These are phyloP conservation scores for Archaeoteleia sp. DNA, from an alignment of 2,888 invertebrate genomes.

Conservation along the genomic window DNA sequence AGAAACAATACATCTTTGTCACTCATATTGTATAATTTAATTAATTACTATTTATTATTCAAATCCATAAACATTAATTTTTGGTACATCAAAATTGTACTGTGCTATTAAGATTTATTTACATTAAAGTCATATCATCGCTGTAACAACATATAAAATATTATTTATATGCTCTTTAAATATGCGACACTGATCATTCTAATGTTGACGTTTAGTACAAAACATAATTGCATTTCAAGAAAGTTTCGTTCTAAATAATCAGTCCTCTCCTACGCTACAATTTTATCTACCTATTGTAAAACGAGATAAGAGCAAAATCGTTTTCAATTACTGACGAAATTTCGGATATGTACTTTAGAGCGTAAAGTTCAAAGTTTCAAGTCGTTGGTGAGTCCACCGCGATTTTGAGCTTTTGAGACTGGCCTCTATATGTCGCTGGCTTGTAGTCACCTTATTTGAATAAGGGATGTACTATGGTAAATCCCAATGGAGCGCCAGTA, in stretches of 20 bases:
- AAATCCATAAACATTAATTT: too few species aligned
- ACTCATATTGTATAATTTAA: too few species aligned
- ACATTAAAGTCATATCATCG: too few species aligned
- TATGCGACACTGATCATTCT: too few species aligned
- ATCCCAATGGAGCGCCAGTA: neutral
- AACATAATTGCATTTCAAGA: neutral
- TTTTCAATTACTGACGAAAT: constrained; percentile 30
- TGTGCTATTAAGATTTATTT: too few species aligned
- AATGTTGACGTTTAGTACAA: too few species aligned
- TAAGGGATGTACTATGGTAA: constrained; percentile 3
- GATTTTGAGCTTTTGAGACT: constrained; percentile 10
- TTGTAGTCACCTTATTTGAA: constrained; percentile 9
- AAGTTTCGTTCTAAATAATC: too few species aligned
- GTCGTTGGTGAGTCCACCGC: neutral
- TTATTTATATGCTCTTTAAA: too few species aligned
- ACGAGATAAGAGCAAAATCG: constrained; percentile 19
- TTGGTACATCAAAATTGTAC: too few species aligned
- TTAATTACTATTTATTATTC: too few species aligned
- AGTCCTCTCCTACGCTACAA: neutral
- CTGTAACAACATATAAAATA: too few species aligned
- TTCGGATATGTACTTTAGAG: constrained; percentile 25
- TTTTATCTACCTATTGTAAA: constrained; percentile 11
- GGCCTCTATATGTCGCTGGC: constrained; percentile 2
- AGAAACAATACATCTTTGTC: too few species aligned
- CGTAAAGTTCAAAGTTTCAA: constrained; percentile 23